A percentile compares a stretch with the other conserved stretches of the same genome.
Evolutionary conservation across 2,888 invertebrate species (phyloP).

Genomic region (Pyrgus malvae): DNA sequence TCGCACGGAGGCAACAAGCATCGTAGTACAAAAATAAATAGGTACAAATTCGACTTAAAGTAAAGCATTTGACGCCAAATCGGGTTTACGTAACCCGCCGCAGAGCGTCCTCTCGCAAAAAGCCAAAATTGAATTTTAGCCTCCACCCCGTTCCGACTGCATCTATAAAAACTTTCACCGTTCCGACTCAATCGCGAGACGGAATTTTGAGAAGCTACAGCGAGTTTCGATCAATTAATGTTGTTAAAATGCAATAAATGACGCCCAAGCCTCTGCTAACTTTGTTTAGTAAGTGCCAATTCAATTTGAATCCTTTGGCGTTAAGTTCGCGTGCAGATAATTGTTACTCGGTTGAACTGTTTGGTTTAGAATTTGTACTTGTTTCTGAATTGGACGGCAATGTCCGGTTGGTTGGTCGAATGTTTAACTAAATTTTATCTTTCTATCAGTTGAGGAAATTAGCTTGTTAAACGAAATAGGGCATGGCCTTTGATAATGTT

Average conservation of each 20-base stretch:
- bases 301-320: constrained; percentile 55
- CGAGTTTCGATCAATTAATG: constrained; percentile 68
- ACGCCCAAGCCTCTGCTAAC: constrained; percentile 58
- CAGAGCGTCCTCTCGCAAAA: constrained; percentile 15
- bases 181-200: constrained; percentile 37
- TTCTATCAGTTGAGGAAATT: not conserved
- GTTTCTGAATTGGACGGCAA: constrained; percentile 28
- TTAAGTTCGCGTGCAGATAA: constrained; percentile 50
- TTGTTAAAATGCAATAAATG: constrained; percentile 75
- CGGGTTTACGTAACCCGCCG: constrained; percentile 19
- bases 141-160: constrained; percentile 18
- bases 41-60: constrained; percentile 15
- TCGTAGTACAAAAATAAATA: constrained; percentile 11
- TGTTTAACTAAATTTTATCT: not conserved
- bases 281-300: constrained; percentile 62
- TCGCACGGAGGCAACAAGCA: not conserved
- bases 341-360: constrained; percentile 43
- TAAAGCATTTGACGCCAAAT: constrained; percentile 22
- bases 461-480: not conserved
- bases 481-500: not conserved
- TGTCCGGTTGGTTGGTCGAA: constrained; percentile 2
- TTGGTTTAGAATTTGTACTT: constrained; percentile 39
- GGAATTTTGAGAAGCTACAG: constrained; percentile 51
- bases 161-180: constrained; percentile 23
- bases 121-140: constrained; percentile 26